A percentile compares a stretch with the other conserved stretches of the same genome.
phyloP scores from a whole-genome alignment of 2,888 invertebrate species.

The Spisula subtruncata region DNA sequence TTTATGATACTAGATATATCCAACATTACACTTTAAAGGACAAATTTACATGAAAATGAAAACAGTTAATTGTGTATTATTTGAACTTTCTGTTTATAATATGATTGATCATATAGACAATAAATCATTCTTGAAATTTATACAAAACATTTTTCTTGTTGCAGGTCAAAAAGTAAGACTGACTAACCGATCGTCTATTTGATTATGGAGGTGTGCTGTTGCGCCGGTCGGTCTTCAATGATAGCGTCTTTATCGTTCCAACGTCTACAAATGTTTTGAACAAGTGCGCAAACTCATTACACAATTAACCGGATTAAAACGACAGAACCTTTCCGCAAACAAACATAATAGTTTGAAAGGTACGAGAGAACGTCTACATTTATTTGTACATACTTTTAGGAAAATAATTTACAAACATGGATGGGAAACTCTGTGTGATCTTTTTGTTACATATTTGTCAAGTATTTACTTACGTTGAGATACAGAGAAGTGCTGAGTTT shows the following conservation, averaged over 20 bases:
- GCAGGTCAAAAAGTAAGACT: neutral
- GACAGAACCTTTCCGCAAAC: neutral
- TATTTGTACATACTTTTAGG: too few relatives aligned
- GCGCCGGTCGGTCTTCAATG: neutral
- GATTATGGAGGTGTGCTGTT: neutral
- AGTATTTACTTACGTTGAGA: slow-evolving; percentile 48
- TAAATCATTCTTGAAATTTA: neutral
- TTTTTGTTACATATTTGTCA: slow-evolving; percentile 26
- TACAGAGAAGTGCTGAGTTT: slow-evolving; percentile 63
- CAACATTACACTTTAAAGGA: slow-evolving; percentile 8
- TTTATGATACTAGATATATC: slow-evolving; percentile 13
- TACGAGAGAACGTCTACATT: too few relatives aligned
- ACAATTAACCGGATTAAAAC: neutral
- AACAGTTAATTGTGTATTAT: neutral
- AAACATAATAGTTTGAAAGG: neutral
- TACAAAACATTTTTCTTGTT: slow-evolving; percentile 3
- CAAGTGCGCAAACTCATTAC: neutral
- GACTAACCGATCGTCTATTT: neutral
- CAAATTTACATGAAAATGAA: neutral
- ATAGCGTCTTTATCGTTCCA: neutral
- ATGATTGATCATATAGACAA: neutral
- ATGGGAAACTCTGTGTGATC: slow-evolving; percentile 18
- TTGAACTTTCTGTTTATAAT: neutral
- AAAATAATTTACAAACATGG: neutral
- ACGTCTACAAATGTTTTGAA: neutral